Evolutionary conservation across 2,113 vertebrate species (phyloP), one percentile per base, ranked within the genome.

Genomic region (Tragelaphus imberbis): DNA sequence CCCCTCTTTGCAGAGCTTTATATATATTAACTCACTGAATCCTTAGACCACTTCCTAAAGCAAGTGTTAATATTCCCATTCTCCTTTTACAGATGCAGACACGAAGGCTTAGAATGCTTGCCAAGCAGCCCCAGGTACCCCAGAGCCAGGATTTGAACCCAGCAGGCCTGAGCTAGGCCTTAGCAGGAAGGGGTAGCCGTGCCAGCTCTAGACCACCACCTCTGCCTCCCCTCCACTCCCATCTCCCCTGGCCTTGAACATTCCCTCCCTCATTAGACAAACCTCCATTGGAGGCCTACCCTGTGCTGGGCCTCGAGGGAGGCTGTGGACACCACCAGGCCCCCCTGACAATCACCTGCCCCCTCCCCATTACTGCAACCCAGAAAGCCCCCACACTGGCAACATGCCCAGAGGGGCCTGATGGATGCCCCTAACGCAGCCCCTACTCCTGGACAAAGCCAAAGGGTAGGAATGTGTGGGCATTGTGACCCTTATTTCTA

Each of bases 401-500:
- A 30, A 10, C 36, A 36, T 19, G 47, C 53, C 40, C 68, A 30
- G 17, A 21, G 21, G 0, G 27, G 44, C 19, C 30, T 0, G 16
- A 14, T 17, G 40, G 75, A 3, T 3, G 14, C 53, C n/a, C 21
- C 51, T 25, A 58, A 33, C 2, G 51, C 80, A 44, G 16, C 4
- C 28, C 19, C 65, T 4, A 17, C 27, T 6, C 36, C 27, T 2
- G 49, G 36, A 11, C 81, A 53, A 84, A 84, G 75, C 55, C 2
- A 1, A 10, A 13, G 27, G 27, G 47, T 17, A 49, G 14, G 14
- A 30, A 8, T 0, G 0, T 10, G 28, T 27, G 27, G 36, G 27
- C 51, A 23, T 5, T 0, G 0, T 15, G n/a, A 14, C 12, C 1
- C 40, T 36, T 2, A 3, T 49, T 21, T 77, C 89, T 6, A 0